Evolutionary conservation across 2,888 invertebrate genomes (phyloP), one percentile per base, ranked within the genome.

Genomic region (Philereme transversata): DNA sequence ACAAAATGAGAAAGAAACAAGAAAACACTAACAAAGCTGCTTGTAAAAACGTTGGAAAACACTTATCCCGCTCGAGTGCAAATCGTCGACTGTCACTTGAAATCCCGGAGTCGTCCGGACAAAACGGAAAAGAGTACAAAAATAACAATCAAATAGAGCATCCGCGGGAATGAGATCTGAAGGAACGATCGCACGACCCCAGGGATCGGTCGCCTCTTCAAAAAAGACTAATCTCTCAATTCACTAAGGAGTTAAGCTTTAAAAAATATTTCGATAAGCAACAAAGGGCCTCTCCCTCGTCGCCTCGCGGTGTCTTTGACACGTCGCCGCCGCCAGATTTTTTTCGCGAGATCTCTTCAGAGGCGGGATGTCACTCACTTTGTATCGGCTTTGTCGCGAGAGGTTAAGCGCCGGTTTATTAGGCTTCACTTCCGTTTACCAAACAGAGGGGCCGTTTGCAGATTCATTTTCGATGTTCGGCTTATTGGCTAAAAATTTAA

Each of bases 161-260:
- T 90, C 86, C 87, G 78, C 84, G 89, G 88, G 90, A 92, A 92
- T 90, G 90, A 91, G 92, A 90, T 91, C 90, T 84, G 87, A 88
- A 88, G 87, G 87, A 90, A 88, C 88, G 89, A 91, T 92, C 90
- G 83, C 88, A 82, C 88, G 87, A 86, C 92, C 93, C 91, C 88
- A 83, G 93, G 92, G 93, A 93, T 88, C 92, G 87, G 92, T 93
- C 92, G 93, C 92, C 93, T 93, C 93, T 93, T 93, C 93, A 93
- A 94, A 93, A 86, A 89, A 81, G 87, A 92, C 92, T 92, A 92
- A 93, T 92, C 92, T 92, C 91, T 87, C 90, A 92, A 93, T 91
- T 91, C 92, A 89, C 91, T 88, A 93, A 93, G 92, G 92, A 92
- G 92, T 92, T 92, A 88, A 92, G 91, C 89, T 88, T 90, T 87